These are phyloP conservation scores for Zingel zingel DNA, from an alignment of 2,113 vertebrate genomes.

Conservation along the genomic window DNA sequence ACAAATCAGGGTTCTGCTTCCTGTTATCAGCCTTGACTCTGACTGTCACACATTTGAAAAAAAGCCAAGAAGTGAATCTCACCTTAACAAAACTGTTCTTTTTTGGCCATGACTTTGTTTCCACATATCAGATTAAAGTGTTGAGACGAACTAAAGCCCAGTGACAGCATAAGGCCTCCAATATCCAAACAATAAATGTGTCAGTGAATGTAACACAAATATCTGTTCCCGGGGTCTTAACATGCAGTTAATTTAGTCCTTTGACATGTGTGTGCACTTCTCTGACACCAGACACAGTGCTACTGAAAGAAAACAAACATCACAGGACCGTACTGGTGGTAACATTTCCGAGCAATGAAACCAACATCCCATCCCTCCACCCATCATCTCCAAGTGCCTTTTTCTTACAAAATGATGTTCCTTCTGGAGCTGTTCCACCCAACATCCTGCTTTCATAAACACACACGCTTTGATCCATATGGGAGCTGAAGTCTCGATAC, in stretches of 20 bases:
- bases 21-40: neutral
- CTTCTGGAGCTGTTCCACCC: no score
- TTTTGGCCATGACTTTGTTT: neutral
- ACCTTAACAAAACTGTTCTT: constrained; percentile 5
- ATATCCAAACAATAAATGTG: neutral
- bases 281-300: neutral
- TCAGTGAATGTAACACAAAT: neutral
- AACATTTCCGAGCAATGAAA: neutral
- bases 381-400: neutral
- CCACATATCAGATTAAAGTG: neutral
- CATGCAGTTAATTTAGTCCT: neutral
- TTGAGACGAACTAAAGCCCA: neutral
- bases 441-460: no score
- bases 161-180: neutral
- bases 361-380: neutral
- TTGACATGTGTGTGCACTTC: neutral
- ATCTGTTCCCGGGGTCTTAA: neutral
- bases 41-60: constrained; percentile 3
- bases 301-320: neutral
- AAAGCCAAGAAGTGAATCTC: neutral
- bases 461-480: no score
- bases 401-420: neutral
- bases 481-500: no score
- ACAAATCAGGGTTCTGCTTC: neutral
- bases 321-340: no score